Evolutionary conservation across 1,140 invertebrate species (phyloP).

Genomic region (Atta colombica): DNA sequence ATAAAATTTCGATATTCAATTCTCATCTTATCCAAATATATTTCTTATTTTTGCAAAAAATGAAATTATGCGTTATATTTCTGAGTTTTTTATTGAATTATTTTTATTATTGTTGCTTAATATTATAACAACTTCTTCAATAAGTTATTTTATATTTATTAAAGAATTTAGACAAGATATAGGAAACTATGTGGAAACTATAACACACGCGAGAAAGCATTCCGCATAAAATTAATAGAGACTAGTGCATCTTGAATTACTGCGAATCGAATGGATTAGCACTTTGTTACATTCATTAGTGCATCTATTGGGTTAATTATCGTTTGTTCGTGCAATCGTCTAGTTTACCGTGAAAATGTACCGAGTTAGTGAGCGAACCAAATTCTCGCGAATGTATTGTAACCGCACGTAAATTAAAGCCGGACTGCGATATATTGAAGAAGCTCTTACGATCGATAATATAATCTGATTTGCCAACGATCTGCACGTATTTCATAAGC

Average conservation of each 20-base stretch:
- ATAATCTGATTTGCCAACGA: slow-evolving; percentile 22
- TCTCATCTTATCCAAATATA: not conserved
- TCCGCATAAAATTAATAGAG: not conserved
- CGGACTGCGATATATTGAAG: not conserved
- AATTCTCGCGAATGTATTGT: slow-evolving; percentile 25
- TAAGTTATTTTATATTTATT: not conserved
- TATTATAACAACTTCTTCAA: not conserved
- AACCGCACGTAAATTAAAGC: slow-evolving; percentile 23
- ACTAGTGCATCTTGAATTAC: slow-evolving; percentile 27
- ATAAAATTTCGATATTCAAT: not conserved
- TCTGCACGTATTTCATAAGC: slow-evolving; percentile 14
- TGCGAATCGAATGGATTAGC: slow-evolving; percentile 39
- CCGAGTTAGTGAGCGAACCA: not conserved
- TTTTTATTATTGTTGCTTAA: not conserved
- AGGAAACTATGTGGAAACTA: not conserved
- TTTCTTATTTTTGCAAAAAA: not conserved
- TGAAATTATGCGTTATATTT: not conserved
- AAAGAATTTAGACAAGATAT: not conserved
- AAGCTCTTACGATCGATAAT: slow-evolving; percentile 10
- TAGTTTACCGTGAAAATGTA: slow-evolving; percentile 24
- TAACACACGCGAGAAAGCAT: not conserved
- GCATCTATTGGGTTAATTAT: slow-evolving; percentile 52
- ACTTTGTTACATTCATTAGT: slow-evolving; percentile 58
- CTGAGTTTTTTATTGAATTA: not conserved
- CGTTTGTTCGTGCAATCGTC: slow-evolving; percentile 7